Evolutionary conservation across 2,113 vertebrate species (phyloP).

Genomic region (Mustela lutreola): DNA sequence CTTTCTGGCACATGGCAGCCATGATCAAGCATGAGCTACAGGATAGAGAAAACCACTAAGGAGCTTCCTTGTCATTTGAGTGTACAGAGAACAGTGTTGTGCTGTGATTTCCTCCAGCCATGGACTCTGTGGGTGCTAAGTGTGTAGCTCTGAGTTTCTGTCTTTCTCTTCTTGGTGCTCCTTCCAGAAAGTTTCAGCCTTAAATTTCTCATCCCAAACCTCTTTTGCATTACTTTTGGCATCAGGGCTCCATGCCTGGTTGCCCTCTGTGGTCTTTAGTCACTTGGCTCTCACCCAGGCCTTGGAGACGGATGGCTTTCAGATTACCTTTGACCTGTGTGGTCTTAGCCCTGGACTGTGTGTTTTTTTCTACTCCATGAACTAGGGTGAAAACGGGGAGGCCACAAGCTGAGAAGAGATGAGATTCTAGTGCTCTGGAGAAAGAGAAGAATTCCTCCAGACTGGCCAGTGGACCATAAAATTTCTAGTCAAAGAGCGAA

Average conservation of each 20-base stretch:
- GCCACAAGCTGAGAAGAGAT: not conserved
- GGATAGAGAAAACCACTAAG: not conserved
- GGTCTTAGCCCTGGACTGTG: not conserved
- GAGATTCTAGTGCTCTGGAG: not conserved
- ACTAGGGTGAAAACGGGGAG: not conserved
- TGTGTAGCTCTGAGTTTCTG: not conserved
- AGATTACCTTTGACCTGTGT: not conserved
- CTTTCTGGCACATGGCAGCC: not conserved
- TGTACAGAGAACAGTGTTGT: not conserved
- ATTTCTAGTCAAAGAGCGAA: not conserved
- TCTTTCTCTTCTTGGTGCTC: slow-evolving; percentile 6
- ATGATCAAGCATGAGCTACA: not conserved
- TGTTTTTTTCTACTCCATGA: not conserved
- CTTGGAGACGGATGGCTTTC: not conserved
- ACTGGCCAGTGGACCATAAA: not conserved
- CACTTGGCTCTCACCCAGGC: not conserved
- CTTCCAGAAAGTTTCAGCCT: not conserved
- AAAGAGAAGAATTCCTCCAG: not conserved
- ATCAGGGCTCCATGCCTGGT: not conserved
- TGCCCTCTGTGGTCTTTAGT: not conserved
- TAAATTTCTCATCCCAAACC: not conserved
- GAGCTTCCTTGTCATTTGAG: not conserved
- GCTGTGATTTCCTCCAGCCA: not conserved
- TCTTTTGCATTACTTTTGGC: not conserved
- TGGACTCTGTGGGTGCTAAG: not conserved